These are phyloP conservation scores for Aphelocoma californica DNA, from an alignment of 2,797 vertebrate genomes.

Conservation along the genomic window DNA sequence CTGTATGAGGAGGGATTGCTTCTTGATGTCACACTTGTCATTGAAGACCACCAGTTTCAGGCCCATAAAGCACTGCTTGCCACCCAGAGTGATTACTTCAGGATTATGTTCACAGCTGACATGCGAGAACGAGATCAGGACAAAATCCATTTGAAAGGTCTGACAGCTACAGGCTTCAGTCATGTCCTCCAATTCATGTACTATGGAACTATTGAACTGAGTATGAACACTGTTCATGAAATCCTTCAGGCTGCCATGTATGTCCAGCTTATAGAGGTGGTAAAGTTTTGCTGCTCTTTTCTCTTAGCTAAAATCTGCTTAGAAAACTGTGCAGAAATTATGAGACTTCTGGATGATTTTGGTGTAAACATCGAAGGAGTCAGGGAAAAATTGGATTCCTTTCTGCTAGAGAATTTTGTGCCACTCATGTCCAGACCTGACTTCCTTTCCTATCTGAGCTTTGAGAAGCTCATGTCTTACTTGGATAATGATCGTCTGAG, in stretches of 20 bases:
- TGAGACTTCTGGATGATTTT: conserved; percentile 98
- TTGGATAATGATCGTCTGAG: conserved; percentile 95
- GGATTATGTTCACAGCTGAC: conserved; percentile 99
- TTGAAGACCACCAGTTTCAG: conserved; percentile 99
- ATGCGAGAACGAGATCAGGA: conserved; percentile 99
- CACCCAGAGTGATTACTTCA: conserved; percentile 99
- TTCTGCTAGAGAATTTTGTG: conserved; percentile 97
- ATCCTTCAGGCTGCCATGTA: conserved; percentile 99
- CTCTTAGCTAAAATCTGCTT: conserved; percentile 98
- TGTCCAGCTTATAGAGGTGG: conserved; percentile 97
- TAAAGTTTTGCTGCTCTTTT: conserved; percentile 99
- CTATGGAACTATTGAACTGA: conserved; percentile 98
- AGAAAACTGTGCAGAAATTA: conserved; percentile 99
- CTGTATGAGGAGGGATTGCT: conserved; percentile 97
- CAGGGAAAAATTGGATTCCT: conserved; percentile 94
- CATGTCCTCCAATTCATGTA: conserved; percentile 99
- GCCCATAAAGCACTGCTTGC: conserved; percentile 98
- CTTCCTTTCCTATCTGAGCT: conserved; percentile 97
- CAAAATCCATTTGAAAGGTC: conserved; percentile 98
- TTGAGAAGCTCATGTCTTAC: conserved; percentile 95
- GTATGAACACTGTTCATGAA: conserved; percentile 97
- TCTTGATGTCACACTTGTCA: conserved; percentile 92
- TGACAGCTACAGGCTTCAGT: conserved; percentile 96
- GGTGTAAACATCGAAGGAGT: conserved; percentile 98
- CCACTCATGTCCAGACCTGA: conserved; percentile 96